Base-by-base conservation (phyloP, 1,140 invertebrate species). In the Amyelois transitella region DNA sequence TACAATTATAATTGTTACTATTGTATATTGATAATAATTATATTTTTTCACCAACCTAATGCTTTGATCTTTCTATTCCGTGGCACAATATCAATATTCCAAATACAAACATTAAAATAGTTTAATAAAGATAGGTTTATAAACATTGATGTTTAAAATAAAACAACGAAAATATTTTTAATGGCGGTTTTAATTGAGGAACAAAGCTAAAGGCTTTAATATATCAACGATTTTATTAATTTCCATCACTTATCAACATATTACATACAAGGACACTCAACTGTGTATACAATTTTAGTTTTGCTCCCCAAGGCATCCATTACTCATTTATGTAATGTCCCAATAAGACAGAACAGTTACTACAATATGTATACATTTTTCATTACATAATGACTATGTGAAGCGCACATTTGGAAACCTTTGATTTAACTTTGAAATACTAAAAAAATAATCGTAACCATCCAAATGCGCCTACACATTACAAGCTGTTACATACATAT, bases 191-290 rank as follows among this genome's bases (percentile, higher is more conserved):
- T 69, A 38, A 71, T 80, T 83, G 76, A 79, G 77, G 76, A 79
- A 79, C 77, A 79, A 83, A 77, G 72, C 77, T 79, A 83, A 77
- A 73, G 18, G 43, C 54, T 63, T 69, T 72, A 10, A 67, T 68
- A 64, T 60, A 64, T 51, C 58, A 68, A 66, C 60, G 58, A 62
- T 67, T 57, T 55, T 60, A 54, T 59, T 62, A 48, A 48, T 64
- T 64, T 59, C 53, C 47, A 57, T 64, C 28, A 63, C 51, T 66
- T 50, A 63, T 66, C 54, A 69, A 72, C 65, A 65, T 66, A 66
- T 66, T 56, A 60, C 51, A 50, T 66, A 67, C 54, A 69, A 70
- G 55, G 21, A 66, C 56, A 58, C 44, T 43, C 43, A n/a, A 49
- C 22, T 51, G 38, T 55, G 48, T 63, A 49, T 62, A 63, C 55